A percentile compares a stretch with the other conserved stretches of the same genome.
phyloP scores from a whole-genome alignment of 2,888 invertebrate genomes.

The Drosophila pullipes region DNA sequence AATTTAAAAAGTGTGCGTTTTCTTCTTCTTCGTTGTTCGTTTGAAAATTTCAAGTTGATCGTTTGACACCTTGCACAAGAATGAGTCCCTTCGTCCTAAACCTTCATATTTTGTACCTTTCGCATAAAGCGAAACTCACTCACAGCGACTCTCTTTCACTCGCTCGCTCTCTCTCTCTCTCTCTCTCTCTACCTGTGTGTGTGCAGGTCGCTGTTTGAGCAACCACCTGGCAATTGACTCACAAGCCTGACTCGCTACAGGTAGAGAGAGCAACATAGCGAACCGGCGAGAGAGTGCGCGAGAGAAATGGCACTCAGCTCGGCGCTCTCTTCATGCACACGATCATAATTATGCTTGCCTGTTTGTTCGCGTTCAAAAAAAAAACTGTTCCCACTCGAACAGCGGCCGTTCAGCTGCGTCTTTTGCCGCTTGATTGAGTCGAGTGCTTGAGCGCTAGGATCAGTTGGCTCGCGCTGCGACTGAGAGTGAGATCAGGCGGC shows the following conservation, averaged over 20 bases:
- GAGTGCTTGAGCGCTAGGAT: slow-evolving; percentile 25
- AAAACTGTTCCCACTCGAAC: slow-evolving; percentile 27
- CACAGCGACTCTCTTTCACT: slow-evolving; percentile 21
- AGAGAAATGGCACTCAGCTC: slow-evolving; percentile 9
- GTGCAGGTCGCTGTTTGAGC: slow-evolving; percentile 24
- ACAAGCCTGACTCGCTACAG: slow-evolving; percentile 31
- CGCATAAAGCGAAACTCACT: slow-evolving; percentile 21
- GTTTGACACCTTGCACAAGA: slow-evolving; percentile 86
- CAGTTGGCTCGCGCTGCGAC: slow-evolving; percentile 19
- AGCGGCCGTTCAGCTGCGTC: background rate
- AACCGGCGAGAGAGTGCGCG: background rate
- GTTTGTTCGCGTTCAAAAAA: background rate
- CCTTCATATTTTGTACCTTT: slow-evolving; percentile 86
- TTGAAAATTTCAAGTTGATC: slow-evolving; percentile 79
- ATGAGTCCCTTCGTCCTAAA: slow-evolving; percentile 87
- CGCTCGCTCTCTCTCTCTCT: slow-evolving; percentile 13
- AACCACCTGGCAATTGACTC: slow-evolving; percentile 45
- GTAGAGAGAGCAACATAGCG: slow-evolving; percentile 12
- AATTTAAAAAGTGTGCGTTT: slow-evolving; percentile 20
- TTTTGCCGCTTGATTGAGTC: slow-evolving; percentile 17
- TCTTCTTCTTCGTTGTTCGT: slow-evolving; percentile 10
- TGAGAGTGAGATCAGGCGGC: slow-evolving; percentile 2
- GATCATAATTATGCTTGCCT: slow-evolving; percentile 19
- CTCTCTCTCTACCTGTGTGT: slow-evolving; percentile 22
- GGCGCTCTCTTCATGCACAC: slow-evolving; percentile 4